Evolutionary conservation across 2,113 vertebrate species (phyloP), one percentile per base, ranked within the genome.

Genomic region (Dromaius novaehollandiae): DNA sequence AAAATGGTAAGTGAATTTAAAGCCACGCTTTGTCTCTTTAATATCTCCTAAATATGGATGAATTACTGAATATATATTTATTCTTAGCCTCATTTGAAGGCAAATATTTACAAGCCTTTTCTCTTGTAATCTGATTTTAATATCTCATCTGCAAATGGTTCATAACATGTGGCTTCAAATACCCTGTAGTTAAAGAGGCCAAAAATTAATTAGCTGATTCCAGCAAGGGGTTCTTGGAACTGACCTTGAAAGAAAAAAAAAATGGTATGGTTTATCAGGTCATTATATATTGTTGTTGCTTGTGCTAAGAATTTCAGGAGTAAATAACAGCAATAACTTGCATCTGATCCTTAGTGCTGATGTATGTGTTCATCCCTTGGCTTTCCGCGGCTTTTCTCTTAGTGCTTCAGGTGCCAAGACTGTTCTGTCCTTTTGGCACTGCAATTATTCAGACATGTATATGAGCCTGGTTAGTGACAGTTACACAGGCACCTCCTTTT

Each of bases 61-160:
- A 98, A 98, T 98, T 98, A 98, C 98, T 98, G 98, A 98, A 98
- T 98, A 98, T 98, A 98, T 98, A 98, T 98, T 98, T 98, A 98
- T 98, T 98, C 97, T 98, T 98, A 98, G 96, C 97, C 97, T 98
- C 97, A 98, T 98, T 98, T 98, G 97, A 97, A 98, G 95, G 98
- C 98, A 98, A 98, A 98, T 98, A 98, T 98, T 98, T 98, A 98
- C 98, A 98, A 98, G 96, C 97, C 97, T 98, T 98, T 98, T 98
- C 98, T 98, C 80, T 97, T 97, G 97, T 98, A 98, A 98, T 98
- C 98, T 98, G 97, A 98, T 98, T 98, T 98, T 98, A 98, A 98
- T 98, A 98, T 98, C 96, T 98, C 98, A 98, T 97, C 98, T 98
- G 97, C 98, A 98, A 98, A 98, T 98, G 97, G 98, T 98, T 98